Evolutionary conservation across 2,888 invertebrate genomes (phyloP).

Genomic region (Erannis defoliaria): DNA sequence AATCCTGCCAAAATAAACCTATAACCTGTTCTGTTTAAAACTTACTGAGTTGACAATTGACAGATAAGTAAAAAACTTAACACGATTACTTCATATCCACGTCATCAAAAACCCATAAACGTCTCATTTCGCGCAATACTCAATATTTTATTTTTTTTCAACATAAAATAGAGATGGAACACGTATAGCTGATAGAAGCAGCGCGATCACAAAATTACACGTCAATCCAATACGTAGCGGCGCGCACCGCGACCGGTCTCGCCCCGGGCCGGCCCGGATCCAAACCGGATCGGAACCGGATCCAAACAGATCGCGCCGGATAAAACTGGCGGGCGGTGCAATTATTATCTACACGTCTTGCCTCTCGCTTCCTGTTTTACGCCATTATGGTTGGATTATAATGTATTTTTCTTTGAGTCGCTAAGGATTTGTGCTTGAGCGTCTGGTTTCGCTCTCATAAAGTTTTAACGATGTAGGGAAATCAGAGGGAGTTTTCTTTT

Average conservation of each 20-base stretch:
- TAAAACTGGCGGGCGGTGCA: slow-evolving; percentile 53
- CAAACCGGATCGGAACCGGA: slow-evolving; percentile 32
- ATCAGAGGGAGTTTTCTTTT: background rate
- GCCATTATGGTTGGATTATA: slow-evolving; percentile 15
- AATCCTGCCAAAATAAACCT: no score
- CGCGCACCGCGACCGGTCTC: slow-evolving; percentile 60
- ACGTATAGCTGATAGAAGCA: slow-evolving; percentile 49
- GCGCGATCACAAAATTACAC: slow-evolving; percentile 75
- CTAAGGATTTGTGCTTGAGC: slow-evolving; percentile 19
- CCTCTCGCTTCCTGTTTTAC: slow-evolving; percentile 17
- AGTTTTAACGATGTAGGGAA: background rate
- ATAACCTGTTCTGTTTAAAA: no score
- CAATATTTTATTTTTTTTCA: slow-evolving; percentile 29
- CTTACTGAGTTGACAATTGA: no score
- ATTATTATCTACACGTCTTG: slow-evolving; percentile 44
- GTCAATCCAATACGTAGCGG: slow-evolving; percentile 78
- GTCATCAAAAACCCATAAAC: background rate
- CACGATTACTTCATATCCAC: background rate
- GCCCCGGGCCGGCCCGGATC: slow-evolving; percentile 51
- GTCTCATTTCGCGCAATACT: background rate
- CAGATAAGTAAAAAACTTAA: no score
- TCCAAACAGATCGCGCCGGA: slow-evolving; percentile 49
- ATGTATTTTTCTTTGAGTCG: slow-evolving; percentile 13
- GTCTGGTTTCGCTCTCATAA: background rate
- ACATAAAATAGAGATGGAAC: slow-evolving; percentile 30